A percentile compares a stretch with the other conserved stretches of the same genome.
Evolutionary conservation across 37 sponge, comb jelly and placozoan species (phyloP).

Genomic region (Trichoplax adhaerens): DNA sequence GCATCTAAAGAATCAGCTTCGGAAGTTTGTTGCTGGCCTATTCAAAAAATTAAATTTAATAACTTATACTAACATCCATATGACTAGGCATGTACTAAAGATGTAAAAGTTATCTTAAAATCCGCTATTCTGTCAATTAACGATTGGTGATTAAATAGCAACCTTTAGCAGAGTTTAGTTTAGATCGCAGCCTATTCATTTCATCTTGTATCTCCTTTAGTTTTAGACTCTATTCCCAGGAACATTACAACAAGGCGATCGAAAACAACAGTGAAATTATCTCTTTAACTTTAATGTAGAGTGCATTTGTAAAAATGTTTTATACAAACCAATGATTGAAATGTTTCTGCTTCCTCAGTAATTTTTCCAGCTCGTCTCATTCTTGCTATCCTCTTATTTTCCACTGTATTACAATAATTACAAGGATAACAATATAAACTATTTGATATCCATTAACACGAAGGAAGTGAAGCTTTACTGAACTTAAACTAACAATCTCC

Average conservation of each 20-base stretch:
- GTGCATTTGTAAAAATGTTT: no score
- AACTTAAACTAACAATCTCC: conserved; percentile 34
- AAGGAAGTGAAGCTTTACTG: not conserved
- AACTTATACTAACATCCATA: not conserved
- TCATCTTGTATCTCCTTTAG: conserved; percentile 3
- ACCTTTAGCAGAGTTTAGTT: not conserved
- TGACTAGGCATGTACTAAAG: not conserved
- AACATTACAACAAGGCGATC: no score
- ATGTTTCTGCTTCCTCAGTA: conserved; percentile 40
- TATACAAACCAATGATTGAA: conserved; percentile 41
- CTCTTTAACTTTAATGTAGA: no score
- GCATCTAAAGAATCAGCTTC: conserved; percentile 22
- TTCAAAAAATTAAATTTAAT: not conserved
- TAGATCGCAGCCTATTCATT: conserved; percentile 2
- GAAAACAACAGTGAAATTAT: no score
- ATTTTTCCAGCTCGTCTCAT: conserved; percentile 54
- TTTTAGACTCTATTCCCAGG: not conserved
- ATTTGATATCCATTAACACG: conserved; percentile 2
- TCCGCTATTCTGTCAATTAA: no score
- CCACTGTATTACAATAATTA: conserved; percentile 31
- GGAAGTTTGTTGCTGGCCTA: conserved; percentile 18
- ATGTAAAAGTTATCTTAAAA: no score
- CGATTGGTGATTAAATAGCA: no score
- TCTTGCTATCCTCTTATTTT: conserved; percentile 51
- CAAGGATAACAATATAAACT: not conserved